Base-by-base conservation (phyloP, 2,888 invertebrate species). In the Leptopilina myrica region DNA sequence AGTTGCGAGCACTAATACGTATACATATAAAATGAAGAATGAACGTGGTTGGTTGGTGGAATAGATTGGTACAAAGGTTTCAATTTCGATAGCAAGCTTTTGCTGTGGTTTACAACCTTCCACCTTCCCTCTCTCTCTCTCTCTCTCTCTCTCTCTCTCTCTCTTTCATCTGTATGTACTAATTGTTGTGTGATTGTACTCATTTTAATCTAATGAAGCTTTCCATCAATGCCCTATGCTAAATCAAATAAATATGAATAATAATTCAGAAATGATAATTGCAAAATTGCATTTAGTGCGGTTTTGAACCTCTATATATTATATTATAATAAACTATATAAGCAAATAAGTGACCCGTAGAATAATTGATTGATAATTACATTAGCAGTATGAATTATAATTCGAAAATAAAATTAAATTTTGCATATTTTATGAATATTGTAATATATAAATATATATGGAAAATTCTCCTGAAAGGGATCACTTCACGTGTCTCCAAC, bases 11-110 rank as follows among this genome's bases (percentile, higher is more conserved):
- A 43, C 8, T 43, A n/a, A 73, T 73, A 9, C n/a, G n/a, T n/a
- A 9, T 5, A 9, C n/a, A 43, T n/a, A 9, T 5, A 56, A 56
- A 73, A 73, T 59, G 56, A 33, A 33, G 9, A 73, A 73, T 56
- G 53, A 73, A 56, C n/a, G 33, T 15, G 56, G 53, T 33, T n/a
- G 5, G 43, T 43, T 43, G n/a, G 40, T 56, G 40, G 56, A 73
- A 73, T 73, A 73, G n/a, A 73, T 73, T 59, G 73, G 40, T 56
- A 73, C 73, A 73, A 73, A 73, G 73, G 53, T 43, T 73, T 59
- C 56, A 73, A 73, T 73, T 73, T 73, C 33, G 53, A 73, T 73
- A 20, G 33, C 33, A 56, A 7, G 56, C 14, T 1, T 53, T 53
- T 56, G 20, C 73, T 73, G 53, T 73, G 26, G 73, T 33, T 73